Evolutionary conservation across 2,113 vertebrate genomes (phyloP).

Genomic region (Aramus guarauna): DNA sequence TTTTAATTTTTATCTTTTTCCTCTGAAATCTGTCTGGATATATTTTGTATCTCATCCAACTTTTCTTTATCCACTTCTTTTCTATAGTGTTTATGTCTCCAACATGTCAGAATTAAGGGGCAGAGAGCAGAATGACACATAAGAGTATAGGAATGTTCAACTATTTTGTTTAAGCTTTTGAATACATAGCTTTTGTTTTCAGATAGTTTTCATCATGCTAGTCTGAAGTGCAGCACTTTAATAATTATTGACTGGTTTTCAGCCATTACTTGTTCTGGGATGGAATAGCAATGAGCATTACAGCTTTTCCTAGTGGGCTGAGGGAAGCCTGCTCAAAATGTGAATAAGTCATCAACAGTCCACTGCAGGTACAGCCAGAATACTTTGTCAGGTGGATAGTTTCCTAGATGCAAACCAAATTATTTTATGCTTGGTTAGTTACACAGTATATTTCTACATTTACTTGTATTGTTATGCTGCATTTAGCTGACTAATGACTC

Average conservation of each 20-base stretch:
- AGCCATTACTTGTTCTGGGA: neutral
- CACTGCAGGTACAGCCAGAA: constrained; percentile 27
- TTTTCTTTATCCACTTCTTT: neutral
- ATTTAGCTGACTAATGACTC: constrained; percentile 67
- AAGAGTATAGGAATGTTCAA: neutral
- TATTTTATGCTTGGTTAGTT: constrained; percentile 74
- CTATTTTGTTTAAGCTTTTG: neutral
- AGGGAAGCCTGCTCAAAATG: neutral
- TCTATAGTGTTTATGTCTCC: neutral
- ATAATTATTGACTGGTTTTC: neutral
- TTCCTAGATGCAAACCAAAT: constrained; percentile 61
- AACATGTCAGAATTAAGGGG: neutral
- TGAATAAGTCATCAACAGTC: constrained; percentile 53
- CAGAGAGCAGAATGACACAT: neutral
- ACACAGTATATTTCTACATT: constrained; percentile 58
- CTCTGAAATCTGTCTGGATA: neutral
- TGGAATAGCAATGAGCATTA: neutral
- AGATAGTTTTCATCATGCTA: neutral
- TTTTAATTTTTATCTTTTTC: neutral
- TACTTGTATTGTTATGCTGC: constrained; percentile 56
- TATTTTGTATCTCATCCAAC: neutral
- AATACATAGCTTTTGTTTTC: neutral
- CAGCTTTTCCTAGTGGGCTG: neutral
- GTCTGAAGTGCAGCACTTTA: neutral
- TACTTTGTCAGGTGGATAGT: constrained; percentile 60